Evolutionary conservation across 35 echinoderm and acorn worm genomes (phyloP).

Genomic region (Strongylocentrotus purpuratus): DNA sequence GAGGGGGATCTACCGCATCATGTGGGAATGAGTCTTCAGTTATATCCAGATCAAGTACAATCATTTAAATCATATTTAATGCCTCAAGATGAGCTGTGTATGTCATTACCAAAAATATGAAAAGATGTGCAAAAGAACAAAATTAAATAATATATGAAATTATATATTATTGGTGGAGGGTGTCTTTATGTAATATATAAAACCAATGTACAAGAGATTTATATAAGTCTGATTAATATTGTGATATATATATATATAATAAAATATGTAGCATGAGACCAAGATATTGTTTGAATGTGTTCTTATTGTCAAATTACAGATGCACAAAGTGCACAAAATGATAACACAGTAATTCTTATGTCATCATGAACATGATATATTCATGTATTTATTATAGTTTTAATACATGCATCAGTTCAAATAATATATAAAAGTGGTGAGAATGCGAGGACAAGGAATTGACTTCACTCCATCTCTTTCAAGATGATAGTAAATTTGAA

Average conservation of each 20-base stretch:
- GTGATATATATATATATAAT: neutral
- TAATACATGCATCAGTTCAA: too few relatives aligned
- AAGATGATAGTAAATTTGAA: too few relatives aligned
- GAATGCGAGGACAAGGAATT: too few relatives aligned
- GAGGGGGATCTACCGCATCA: too few relatives aligned
- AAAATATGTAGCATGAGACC: neutral
- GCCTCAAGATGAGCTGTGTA: neutral
- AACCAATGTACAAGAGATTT: neutral
- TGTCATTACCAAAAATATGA: neutral
- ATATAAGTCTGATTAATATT: neutral
- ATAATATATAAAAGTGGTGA: too few relatives aligned
- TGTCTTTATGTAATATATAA: neutral
- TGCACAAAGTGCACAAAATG: neutral
- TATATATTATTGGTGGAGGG: too few relatives aligned
- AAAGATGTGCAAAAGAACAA: neutral
- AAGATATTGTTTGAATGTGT: neutral
- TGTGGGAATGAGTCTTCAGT: too few relatives aligned
- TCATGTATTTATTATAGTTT: neutral
- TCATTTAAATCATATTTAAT: neutral
- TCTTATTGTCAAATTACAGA: neutral
- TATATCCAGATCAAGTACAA: too few relatives aligned
- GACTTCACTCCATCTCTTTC: too few relatives aligned
- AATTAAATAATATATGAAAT: neutral
- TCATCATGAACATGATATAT: neutral
- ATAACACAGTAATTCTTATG: neutral